phyloP scores from a whole-genome alignment of 2,797 vertebrate species.

The Cirrhinus mrigala region DNA sequence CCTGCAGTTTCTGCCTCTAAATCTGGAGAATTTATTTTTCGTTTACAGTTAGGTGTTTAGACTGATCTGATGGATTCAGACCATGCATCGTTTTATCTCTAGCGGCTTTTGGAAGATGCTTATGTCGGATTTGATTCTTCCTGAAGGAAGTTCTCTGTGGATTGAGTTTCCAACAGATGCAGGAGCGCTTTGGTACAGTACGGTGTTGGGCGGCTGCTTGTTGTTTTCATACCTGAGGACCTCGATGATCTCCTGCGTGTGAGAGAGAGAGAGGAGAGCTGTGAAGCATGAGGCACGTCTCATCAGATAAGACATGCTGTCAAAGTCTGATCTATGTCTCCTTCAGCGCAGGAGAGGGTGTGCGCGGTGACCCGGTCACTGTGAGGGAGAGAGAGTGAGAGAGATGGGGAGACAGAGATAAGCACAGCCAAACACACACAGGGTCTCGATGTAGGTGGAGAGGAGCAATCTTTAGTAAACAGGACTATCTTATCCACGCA shows the following conservation, averaged over 20 bases:
- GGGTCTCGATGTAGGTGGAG: conserved; percentile 24
- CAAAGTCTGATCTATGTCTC: conserved; percentile 62
- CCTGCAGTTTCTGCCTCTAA: not conserved
- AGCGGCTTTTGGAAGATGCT: not conserved
- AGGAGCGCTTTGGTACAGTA: not conserved
- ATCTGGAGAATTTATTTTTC: not conserved
- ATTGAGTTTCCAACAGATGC: not conserved
- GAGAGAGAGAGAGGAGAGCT: conserved; percentile 13
- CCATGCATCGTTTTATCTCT: not conserved
- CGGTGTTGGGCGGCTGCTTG: not conserved
- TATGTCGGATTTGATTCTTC: conserved; percentile 3
- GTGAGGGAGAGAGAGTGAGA: conserved; percentile 14
- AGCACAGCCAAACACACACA: conserved; percentile 9
- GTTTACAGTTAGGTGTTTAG: not conserved
- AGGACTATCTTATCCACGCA: conserved; percentile 30
- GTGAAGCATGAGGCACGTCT: conserved; percentile 54
- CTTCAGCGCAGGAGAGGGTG: conserved; percentile 51
- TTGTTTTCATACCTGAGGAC: conserved; percentile 49
- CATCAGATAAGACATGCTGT: conserved; percentile 69
- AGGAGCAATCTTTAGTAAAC: conserved; percentile 42
- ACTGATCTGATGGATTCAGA: not conserved
- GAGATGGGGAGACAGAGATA: conserved; percentile 25
- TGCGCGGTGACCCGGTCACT: conserved; percentile 39
- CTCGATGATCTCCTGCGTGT: not conserved
- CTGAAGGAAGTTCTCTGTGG: not conserved